Percentiles rank a stretch among this genome's conserved stretches.
phyloP scores from a whole-genome alignment of 2,888 invertebrate genomes.

The Xestia xanthographa region DNA sequence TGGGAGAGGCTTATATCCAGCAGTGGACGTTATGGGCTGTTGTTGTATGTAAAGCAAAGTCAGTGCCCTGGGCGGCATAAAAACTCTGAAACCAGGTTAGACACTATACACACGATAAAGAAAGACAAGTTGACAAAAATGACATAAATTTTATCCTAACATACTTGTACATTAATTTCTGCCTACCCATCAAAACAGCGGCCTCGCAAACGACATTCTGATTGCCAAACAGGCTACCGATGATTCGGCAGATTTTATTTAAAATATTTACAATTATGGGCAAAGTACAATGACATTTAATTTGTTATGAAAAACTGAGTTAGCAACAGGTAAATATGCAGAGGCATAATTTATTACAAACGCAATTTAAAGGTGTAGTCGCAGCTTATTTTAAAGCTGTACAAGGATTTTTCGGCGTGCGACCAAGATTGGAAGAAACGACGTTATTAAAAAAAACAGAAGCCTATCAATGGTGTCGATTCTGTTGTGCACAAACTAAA shows the following conservation, averaged over 20 bases:
- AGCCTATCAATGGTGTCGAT: too few species aligned
- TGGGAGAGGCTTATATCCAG: too few species aligned
- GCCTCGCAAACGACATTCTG: constrained; percentile 27
- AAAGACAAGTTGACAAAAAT: background rate
- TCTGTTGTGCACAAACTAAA: too few species aligned
- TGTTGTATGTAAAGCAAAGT: too few species aligned
- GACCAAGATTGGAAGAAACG: background rate
- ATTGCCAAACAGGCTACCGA: constrained; percentile 22
- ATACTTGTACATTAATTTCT: background rate
- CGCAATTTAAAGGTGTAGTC: background rate
- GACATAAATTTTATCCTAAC: background rate
- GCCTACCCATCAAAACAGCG: constrained; percentile 14
- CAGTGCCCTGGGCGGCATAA: too few species aligned
- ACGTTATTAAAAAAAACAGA: too few species aligned
- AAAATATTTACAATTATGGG: constrained; percentile 27
- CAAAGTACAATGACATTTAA: constrained; percentile 17
- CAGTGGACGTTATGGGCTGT: too few species aligned
- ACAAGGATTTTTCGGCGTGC: background rate
- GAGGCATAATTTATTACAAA: background rate
- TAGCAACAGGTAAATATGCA: constrained; percentile 3
- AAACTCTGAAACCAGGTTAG: too few species aligned
- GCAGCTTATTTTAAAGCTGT: background rate
- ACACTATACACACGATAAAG: too few species aligned
- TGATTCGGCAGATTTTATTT: constrained; percentile 17
- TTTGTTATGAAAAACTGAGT: constrained; percentile 20